These are phyloP conservation scores for Phengaris arion DNA, from an alignment of 2,888 invertebrate species.

Conservation along the genomic window DNA sequence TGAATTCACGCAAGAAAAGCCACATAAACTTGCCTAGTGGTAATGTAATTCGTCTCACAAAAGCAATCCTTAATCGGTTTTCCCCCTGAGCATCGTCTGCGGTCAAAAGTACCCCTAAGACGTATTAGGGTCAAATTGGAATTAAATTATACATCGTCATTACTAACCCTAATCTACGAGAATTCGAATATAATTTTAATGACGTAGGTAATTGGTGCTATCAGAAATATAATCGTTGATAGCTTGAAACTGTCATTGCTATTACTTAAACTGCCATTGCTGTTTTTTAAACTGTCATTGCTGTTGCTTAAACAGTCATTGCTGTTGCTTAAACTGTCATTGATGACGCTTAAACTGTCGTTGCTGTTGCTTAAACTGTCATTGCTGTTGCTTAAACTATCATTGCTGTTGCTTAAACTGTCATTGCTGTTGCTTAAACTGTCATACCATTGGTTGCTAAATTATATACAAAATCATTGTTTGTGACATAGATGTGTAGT, in stretches of 20 bases:
- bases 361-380: too few species aligned
- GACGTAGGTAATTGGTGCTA: neutral
- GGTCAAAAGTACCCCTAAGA: constrained; percentile 4
- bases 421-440: too few species aligned
- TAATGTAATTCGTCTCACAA: neutral
- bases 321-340: too few species aligned
- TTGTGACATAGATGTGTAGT: too few species aligned
- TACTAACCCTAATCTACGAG: neutral
- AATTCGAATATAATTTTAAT: neutral
- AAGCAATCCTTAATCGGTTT: constrained; percentile 1
- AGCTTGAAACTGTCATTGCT: neutral
- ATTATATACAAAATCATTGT: too few species aligned
- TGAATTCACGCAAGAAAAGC: neutral
- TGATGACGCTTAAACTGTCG: too few species aligned
- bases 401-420: too few species aligned
- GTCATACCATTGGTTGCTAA: too few species aligned
- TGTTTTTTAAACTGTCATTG: too few species aligned
- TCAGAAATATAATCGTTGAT: neutral
- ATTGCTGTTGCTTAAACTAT: too few species aligned
- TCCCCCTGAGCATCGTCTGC: neutral
- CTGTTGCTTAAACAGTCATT: too few species aligned
- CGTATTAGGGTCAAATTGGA: constrained; percentile 18
- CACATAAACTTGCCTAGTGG: neutral
- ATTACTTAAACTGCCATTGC: too few species aligned
- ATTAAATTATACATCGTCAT: constrained; percentile 18